Percentiles rank a stretch among this genome's conserved stretches.
phyloP scores from a whole-genome alignment of 2,113 vertebrate genomes.

The Nesoenas mayeri region DNA sequence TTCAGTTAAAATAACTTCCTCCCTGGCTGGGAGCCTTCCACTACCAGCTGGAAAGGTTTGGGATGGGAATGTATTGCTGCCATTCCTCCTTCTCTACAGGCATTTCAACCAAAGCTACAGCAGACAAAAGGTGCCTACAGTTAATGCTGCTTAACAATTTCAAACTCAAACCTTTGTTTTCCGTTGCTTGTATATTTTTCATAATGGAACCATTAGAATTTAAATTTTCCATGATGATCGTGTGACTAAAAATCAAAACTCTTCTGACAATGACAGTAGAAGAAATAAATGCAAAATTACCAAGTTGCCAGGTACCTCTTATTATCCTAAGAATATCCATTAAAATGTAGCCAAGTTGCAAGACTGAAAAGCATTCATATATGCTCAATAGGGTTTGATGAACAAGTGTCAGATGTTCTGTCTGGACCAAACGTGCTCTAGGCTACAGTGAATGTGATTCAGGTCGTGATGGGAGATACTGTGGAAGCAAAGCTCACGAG shows the following conservation, averaged over 20 bases:
- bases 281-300: not conserved
- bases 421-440: conserved; percentile 13
- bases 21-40: not conserved
- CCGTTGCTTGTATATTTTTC: not conserved
- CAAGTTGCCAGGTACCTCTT: not conserved
- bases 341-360: not conserved
- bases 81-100: not conserved
- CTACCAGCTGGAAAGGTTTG: not conserved
- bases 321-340: not conserved
- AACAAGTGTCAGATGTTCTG: conserved; percentile 14
- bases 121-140: not conserved
- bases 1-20: conserved; percentile 30
- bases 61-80: not conserved
- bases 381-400: not conserved
- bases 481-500: not conserved
- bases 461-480: not conserved
- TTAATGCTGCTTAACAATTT: not conserved
- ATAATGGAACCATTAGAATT: not conserved
- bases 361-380: not conserved
- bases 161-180: not conserved
- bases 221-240: not conserved
- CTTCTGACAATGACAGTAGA: not conserved
- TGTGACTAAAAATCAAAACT: not conserved
- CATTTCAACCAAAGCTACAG: not conserved
- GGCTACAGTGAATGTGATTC: conserved; percentile 12